Conservation (phyloP, 2,113 vertebrate genomes). For the Vimba vimba region DNA sequence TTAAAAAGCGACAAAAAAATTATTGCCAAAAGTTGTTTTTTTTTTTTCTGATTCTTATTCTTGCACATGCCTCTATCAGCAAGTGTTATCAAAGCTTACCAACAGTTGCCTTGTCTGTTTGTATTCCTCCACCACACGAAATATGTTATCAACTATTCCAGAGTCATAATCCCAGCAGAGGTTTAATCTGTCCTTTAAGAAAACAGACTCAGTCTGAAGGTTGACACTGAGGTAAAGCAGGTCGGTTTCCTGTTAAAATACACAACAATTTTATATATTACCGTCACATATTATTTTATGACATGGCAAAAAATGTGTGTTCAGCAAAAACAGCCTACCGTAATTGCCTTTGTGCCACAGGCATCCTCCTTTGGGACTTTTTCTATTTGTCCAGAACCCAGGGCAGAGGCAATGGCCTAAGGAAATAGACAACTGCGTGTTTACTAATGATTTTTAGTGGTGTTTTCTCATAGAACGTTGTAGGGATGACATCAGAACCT, state of each 20-base stretch:
- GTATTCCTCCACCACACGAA: constrained; percentile 82
- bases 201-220: constrained; percentile 78
- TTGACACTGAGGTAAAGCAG: constrained; percentile 82
- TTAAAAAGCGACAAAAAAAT: neutral
- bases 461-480: neutral
- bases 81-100: constrained; percentile 72
- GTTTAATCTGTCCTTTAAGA: constrained; percentile 82
- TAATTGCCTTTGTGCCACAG: constrained; percentile 79
- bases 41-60: neutral
- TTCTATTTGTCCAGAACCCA: constrained; percentile 83
- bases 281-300: neutral
- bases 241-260: constrained; percentile 75
- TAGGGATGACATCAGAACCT: too few relatives aligned
- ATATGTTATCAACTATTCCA: constrained; percentile 87
- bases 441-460: neutral
- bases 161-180: constrained; percentile 81
- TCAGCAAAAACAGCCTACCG: constrained; percentile 62
- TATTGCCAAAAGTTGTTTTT: neutral
- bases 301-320: neutral
- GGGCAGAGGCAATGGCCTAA: constrained; percentile 83
- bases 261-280: neutral
- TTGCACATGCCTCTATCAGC: neutral
- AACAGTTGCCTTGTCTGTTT: constrained; percentile 80
- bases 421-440: constrained; percentile 6
- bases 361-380: constrained; percentile 78